phyloP scores from a whole-genome alignment of 2,888 invertebrate genomes.

The Catocala nupta region DNA sequence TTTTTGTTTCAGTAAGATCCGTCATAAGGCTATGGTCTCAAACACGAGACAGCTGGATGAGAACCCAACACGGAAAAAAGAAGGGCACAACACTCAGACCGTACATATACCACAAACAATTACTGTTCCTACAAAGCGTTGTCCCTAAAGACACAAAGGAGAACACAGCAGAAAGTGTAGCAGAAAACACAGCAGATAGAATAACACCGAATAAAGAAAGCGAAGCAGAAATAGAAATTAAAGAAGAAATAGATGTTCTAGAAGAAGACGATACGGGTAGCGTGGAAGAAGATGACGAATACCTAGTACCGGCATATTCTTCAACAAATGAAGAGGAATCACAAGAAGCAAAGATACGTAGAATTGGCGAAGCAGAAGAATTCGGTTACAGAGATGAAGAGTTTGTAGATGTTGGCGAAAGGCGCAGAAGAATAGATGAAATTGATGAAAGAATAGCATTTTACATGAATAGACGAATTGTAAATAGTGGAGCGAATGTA shows the following conservation, averaged over 20 bases:
- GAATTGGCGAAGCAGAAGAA: neutral
- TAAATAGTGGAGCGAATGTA: no score
- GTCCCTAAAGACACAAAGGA: neutral
- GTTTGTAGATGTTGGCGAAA: neutral
- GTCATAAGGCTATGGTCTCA: constrained; percentile 2
- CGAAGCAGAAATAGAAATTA: neutral
- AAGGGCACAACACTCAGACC: neutral
- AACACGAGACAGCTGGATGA: constrained; percentile 4
- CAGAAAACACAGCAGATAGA: neutral
- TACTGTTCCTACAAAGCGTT: neutral
- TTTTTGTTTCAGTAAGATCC: neutral
- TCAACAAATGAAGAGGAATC: neutral
- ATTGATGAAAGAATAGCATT: constrained; percentile 1
- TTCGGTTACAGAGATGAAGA: neutral
- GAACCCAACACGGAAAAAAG: neutral
- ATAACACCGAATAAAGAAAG: neutral
- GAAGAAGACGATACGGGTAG: no score
- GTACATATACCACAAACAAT: constrained; percentile 4
- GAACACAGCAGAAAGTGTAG: neutral
- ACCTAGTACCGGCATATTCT: neutral
- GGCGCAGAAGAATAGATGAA: neutral
- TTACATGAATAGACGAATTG: neutral
- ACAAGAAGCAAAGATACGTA: neutral
- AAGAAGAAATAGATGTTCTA: neutral
- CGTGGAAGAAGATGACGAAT: neutral